phyloP scores from a whole-genome alignment of 2,888 invertebrate species.

The Agonopterix arenella region DNA sequence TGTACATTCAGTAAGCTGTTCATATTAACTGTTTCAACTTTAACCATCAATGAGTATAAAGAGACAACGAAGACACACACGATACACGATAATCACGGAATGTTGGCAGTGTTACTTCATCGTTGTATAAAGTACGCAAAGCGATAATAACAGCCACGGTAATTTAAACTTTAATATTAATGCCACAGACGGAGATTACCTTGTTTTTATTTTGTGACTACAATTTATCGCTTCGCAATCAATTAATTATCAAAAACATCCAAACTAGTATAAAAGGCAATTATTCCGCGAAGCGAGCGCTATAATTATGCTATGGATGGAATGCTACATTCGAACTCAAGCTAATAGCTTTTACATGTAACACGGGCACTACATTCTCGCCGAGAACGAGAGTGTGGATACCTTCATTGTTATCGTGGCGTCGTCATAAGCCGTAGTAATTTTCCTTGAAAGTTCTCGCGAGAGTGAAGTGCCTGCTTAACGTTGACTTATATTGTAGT shows the following conservation, averaged over 20 bases:
- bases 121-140: conserved; percentile 24
- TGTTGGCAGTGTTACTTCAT: conserved; percentile 32
- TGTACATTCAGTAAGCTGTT: too few relatives aligned
- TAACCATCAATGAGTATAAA: background rate
- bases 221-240: too few relatives aligned
- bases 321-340: conserved; percentile 34
- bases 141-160: background rate
- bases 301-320: conserved; percentile 35
- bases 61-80: background rate
- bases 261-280: background rate
- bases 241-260: background rate
- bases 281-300: conserved; percentile 12
- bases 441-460: too few relatives aligned
- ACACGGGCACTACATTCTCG: too few relatives aligned
- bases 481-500: conserved; percentile 34
- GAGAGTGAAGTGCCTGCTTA: too few relatives aligned
- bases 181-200: too few relatives aligned
- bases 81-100: conserved; percentile 26
- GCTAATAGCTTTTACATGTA: conserved; percentile 18
- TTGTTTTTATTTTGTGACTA: too few relatives aligned
- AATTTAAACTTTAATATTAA: too few relatives aligned
- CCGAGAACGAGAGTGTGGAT: too few relatives aligned
- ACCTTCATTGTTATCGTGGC: too few relatives aligned
- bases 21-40: too few relatives aligned
- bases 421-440: too few relatives aligned